Evolutionary conservation across 2,113 vertebrate species (phyloP).

Genomic region (Myrmecobius fasciatus): DNA sequence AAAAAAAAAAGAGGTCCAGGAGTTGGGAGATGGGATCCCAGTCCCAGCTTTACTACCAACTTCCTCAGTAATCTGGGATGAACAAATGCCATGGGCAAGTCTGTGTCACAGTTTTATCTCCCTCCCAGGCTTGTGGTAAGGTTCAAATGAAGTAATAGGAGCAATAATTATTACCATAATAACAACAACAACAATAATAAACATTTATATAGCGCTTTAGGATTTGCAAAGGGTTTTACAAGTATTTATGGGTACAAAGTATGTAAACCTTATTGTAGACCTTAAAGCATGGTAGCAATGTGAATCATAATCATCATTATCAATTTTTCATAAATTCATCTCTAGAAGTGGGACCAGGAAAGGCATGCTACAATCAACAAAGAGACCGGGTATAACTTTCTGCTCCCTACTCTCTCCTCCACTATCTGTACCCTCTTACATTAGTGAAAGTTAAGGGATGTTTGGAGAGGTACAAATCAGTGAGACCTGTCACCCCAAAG

Average conservation of each 20-base stretch:
- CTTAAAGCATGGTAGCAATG: not conserved
- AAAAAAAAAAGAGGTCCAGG: too few relatives aligned
- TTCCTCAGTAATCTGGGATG: not conserved
- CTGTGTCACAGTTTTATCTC: not conserved
- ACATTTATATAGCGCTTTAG: not conserved
- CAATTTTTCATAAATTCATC: not conserved
- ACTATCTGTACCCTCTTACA: not conserved
- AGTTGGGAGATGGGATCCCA: not conserved
- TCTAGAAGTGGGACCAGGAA: not conserved
- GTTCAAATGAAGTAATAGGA: not conserved
- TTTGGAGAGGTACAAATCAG: not conserved
- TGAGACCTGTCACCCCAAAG: not conserved
- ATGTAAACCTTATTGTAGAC: not conserved
- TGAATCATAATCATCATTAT: not conserved
- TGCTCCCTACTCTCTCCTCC: too few relatives aligned
- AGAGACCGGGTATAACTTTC: not conserved
- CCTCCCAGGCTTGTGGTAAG: not conserved
- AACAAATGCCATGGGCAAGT: not conserved
- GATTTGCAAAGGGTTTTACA: not conserved
- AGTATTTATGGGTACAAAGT: not conserved
- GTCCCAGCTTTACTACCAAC: not conserved
- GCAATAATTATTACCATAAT: not conserved
- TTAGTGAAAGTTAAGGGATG: not conserved
- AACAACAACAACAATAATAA: not conserved
- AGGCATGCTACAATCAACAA: not conserved